These are phyloP conservation scores for Timandra comae DNA, from an alignment of 2,888 invertebrate species.

Conservation along the genomic window DNA sequence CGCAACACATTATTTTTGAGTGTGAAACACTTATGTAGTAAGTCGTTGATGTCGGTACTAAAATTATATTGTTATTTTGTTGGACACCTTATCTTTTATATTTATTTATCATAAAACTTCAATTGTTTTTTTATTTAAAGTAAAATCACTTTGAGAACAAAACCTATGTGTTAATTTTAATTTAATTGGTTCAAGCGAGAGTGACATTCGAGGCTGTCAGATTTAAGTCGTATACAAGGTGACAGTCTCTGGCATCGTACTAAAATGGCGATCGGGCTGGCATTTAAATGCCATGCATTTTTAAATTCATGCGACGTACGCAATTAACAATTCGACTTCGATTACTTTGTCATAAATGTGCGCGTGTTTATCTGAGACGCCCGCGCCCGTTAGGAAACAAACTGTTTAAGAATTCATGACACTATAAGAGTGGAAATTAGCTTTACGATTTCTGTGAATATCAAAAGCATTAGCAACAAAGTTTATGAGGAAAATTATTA, in stretches of 20 bases:
- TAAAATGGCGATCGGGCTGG: constrained; percentile 70
- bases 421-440: constrained; percentile 48
- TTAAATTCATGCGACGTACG: constrained; percentile 68
- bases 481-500: constrained; percentile 44
- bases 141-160: constrained; percentile 2
- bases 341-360: constrained; percentile 68
- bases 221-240: constrained; percentile 74
- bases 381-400: constrained; percentile 49
- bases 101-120: no score
- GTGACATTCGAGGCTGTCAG: constrained; percentile 74
- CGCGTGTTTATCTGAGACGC: constrained; percentile 39
- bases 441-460: constrained; percentile 50
- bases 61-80: no score
- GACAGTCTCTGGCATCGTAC: constrained; percentile 67
- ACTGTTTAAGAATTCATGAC: constrained; percentile 47
- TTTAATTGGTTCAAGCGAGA: constrained; percentile 63
- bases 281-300: constrained; percentile 77
- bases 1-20: constrained; percentile 31
- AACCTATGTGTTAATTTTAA: constrained; percentile 54
- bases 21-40: constrained; percentile 6
- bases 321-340: constrained; percentile 70
- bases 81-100: no score
- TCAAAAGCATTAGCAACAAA: constrained; percentile 41
- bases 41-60: not conserved
- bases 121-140: constrained; percentile 5